These are phyloP conservation scores for Megaceryle maxima DNA, from an alignment of 2,113 vertebrate species.

Conservation along the genomic window DNA sequence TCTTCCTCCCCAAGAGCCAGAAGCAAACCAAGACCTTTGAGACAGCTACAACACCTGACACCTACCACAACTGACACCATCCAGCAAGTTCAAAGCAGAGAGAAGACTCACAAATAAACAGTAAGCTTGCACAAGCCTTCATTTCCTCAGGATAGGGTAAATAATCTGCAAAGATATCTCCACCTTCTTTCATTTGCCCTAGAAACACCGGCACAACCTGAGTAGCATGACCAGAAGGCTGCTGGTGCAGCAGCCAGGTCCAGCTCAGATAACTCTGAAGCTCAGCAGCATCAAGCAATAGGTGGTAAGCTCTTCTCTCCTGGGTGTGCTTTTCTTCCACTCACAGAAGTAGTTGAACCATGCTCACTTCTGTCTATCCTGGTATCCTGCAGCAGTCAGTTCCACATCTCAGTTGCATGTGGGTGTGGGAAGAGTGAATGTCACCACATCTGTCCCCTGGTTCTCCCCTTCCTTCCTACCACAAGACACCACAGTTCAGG, in stretches of 20 bases:
- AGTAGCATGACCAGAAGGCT: not conserved
- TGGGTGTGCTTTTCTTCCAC: not conserved
- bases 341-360: not conserved
- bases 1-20: not conserved
- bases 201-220: not conserved
- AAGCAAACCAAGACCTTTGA: not conserved
- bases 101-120: not conserved
- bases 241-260: not conserved
- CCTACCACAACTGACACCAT: not conserved
- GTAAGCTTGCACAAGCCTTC: not conserved
- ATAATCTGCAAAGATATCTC: not conserved
- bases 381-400: not conserved
- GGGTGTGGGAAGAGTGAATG: not conserved
- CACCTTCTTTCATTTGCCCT: not conserved
- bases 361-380: not conserved
- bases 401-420: not conserved
- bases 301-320: not conserved
- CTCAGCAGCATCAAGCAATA: not conserved
- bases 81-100: slow-evolving; percentile 17
- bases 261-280: not conserved
- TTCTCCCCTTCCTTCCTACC: not conserved
- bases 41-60: not conserved
- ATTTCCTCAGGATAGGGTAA: slow-evolving; percentile 7
- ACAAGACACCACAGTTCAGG: accelerated
- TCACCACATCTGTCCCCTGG: accelerated